These are phyloP conservation scores for Pan paniscus DNA, from an alignment of 2,113 vertebrate genomes.

Conservation along the genomic window DNA sequence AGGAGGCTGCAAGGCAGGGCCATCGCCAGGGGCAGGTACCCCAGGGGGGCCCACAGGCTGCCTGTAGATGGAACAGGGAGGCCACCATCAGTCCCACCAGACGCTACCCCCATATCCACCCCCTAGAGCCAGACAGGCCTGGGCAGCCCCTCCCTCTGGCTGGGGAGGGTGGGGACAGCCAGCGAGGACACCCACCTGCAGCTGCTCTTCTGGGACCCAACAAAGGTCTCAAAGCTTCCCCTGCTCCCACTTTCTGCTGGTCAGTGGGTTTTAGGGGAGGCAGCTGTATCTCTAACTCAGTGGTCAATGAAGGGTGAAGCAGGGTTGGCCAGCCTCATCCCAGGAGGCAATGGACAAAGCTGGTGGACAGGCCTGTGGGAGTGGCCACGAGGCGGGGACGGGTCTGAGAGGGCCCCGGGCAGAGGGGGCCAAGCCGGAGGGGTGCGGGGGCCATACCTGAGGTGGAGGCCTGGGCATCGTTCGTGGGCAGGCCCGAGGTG, in stretches of 20 bases:
- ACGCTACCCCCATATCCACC: neutral
- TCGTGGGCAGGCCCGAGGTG: neutral
- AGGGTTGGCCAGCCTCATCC: neutral
- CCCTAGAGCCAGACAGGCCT: neutral
- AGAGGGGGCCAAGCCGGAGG: neutral
- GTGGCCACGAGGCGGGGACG: neutral
- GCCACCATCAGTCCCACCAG: neutral
- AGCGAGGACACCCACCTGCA: neutral
- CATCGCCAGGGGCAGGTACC: neutral
- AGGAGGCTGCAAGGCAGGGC: constrained; percentile 57
- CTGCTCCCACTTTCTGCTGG: neutral
- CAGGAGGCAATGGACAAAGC: neutral
- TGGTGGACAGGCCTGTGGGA: neutral
- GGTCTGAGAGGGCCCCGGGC: neutral
- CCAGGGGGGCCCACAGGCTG: neutral
- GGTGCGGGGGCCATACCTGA: accelerated
- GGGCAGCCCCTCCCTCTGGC: neutral
- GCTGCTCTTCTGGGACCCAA: neutral
- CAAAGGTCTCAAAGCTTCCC: neutral
- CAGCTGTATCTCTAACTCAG: neutral
- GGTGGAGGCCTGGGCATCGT: neutral
- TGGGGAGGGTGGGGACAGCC: neutral
- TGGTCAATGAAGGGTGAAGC: neutral
- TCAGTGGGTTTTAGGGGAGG: neutral
- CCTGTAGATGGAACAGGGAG: neutral